Conservation (phyloP, 2,888 invertebrate genomes). For the Clusia tigrina region DNA sequence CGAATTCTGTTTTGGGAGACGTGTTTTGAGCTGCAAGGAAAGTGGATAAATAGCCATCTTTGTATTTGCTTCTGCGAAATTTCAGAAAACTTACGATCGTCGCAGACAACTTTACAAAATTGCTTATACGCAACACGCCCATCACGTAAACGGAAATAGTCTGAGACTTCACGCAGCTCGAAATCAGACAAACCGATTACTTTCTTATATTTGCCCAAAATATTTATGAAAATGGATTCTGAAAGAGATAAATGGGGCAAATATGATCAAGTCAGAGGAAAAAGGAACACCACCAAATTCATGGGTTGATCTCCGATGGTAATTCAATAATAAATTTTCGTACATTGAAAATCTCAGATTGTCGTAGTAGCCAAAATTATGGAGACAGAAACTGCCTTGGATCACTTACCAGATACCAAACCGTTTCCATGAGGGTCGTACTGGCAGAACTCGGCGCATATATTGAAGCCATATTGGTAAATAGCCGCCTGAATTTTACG, state of each 20-base stretch:
- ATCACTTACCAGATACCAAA: constrained; percentile 73
- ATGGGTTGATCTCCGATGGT: constrained; percentile 17
- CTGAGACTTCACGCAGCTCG: constrained; percentile 76
- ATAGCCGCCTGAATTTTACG: constrained; percentile 81
- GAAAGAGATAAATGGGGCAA: constrained; percentile 10
- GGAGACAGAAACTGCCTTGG: background rate
- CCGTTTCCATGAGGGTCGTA: constrained; percentile 75
- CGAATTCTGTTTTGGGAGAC: constrained; percentile 54
- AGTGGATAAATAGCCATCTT: background rate
- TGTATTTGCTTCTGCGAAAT: background rate
- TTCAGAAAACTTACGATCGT: constrained; percentile 46
- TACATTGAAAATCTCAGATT: constrained; percentile 13
- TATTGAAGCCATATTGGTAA: constrained; percentile 75
- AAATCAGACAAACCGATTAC: constrained; percentile 75
- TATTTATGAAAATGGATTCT: constrained; percentile 79
- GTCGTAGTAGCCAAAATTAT: background rate
- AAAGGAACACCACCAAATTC: constrained; percentile 32
- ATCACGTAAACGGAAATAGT: constrained; percentile 82
- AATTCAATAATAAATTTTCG: background rate
- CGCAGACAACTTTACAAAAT: constrained; percentile 75
- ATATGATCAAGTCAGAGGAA: no score
- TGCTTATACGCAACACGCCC: constrained; percentile 80
- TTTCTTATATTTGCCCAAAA: constrained; percentile 73
- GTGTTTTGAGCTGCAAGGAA: constrained; percentile 46
- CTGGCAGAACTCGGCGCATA: constrained; percentile 75